phyloP scores from a whole-genome alignment of 2,888 invertebrate species.

The Ischnura elegans region DNA sequence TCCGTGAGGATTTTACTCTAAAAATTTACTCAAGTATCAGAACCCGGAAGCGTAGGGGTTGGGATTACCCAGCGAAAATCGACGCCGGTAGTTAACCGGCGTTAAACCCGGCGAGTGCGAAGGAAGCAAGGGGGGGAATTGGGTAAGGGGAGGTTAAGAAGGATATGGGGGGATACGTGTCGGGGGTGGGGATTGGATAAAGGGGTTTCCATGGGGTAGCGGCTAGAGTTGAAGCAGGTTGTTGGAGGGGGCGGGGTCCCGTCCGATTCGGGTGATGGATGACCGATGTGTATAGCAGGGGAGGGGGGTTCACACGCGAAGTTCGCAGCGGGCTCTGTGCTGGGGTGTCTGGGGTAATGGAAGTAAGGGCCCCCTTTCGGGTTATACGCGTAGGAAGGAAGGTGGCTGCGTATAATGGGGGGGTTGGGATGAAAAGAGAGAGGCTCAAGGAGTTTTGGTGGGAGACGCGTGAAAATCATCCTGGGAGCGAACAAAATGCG shows the following conservation, averaged over 20 bases:
- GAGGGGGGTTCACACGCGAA: background rate
- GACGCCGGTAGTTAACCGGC: too few species aligned
- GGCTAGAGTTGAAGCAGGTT: background rate
- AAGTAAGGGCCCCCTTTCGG: background rate
- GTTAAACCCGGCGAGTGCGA: background rate
- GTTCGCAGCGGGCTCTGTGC: background rate
- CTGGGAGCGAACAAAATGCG: background rate
- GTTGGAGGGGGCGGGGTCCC: constrained; percentile 11
- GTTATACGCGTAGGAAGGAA: background rate
- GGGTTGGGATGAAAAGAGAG: background rate
- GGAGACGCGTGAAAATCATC: background rate
- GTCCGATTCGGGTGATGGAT: constrained; percentile 47
- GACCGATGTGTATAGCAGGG: constrained; percentile 1
- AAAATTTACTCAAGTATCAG: too few species aligned
- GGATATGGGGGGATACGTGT: background rate
- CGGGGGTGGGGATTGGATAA: too few species aligned
- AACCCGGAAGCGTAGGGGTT: too few species aligned
- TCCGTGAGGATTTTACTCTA: too few species aligned
- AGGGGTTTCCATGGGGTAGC: background rate
- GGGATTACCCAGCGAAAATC: too few species aligned
- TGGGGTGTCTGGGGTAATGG: constrained; percentile 35
- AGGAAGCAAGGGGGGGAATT: background rate
- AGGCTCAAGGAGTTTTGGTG: background rate
- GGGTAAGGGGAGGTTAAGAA: background rate
- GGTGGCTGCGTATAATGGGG: background rate